Percentiles rank a stretch among this genome's conserved stretches.
These are phyloP conservation scores for Brienomyrus longianalis DNA, from an alignment of 2,113 vertebrate species.

Conservation along the genomic window DNA sequence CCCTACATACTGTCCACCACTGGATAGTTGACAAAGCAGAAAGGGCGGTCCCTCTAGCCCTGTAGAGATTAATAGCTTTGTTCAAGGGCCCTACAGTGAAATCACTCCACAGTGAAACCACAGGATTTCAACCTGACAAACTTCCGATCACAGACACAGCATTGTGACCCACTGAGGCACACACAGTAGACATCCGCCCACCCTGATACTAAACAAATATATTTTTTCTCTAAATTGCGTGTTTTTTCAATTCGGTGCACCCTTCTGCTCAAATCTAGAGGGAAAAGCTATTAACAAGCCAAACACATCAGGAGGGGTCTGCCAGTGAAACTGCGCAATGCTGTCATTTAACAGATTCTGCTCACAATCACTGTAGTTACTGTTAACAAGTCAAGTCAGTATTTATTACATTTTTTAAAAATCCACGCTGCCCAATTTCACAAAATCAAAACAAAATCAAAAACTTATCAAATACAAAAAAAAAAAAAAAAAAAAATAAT, in stretches of 20 bases:
- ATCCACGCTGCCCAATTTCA: background rate
- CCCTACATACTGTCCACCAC: too few relatives aligned
- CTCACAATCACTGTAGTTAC: background rate
- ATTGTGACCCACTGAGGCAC: background rate
- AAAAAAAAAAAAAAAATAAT: background rate
- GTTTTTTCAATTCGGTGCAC: background rate
- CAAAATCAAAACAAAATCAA: background rate
- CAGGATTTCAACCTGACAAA: background rate
- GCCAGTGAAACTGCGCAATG: background rate
- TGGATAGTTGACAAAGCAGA: too few relatives aligned
- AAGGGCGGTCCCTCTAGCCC: too few relatives aligned
- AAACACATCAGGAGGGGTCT: background rate
- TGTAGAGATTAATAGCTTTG: background rate
- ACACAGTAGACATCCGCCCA: background rate
- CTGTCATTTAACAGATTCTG: background rate
- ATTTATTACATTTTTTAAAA: background rate
- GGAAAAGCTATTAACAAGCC: background rate
- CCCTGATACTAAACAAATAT: background rate
- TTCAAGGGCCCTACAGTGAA: background rate
- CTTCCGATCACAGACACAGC: background rate
- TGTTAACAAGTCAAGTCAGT: background rate
- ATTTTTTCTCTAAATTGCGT: background rate
- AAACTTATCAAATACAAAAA: background rate
- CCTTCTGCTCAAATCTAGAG: background rate
- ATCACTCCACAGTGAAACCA: background rate